Evolutionary conservation across 2,113 vertebrate genomes (phyloP).

Genomic region (Pteronura brasiliensis): DNA sequence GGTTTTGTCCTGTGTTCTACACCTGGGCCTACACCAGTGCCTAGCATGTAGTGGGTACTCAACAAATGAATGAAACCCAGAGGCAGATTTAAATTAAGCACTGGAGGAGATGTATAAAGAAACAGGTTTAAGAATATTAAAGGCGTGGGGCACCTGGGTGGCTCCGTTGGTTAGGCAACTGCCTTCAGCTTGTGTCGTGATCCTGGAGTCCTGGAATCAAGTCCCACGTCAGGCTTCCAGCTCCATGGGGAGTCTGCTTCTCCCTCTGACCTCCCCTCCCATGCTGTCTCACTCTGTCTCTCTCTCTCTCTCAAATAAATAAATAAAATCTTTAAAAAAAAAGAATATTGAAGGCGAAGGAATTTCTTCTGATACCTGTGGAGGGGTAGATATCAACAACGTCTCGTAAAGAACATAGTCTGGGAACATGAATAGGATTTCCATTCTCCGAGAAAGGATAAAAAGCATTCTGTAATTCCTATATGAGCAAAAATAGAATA

Average conservation of each 20-base stretch:
- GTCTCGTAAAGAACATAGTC: not conserved
- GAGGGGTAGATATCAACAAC: constrained; percentile 31
- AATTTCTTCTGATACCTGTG: constrained; percentile 18
- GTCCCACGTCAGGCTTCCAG: too few species aligned
- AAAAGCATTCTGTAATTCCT: not conserved
- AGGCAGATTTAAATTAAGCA: constrained; percentile 13
- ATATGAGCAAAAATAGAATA: not conserved
- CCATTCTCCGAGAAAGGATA: constrained; percentile 11
- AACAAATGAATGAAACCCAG: constrained; percentile 44
- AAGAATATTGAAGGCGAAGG: not conserved
- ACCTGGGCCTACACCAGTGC: not conserved
- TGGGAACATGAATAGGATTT: not conserved
- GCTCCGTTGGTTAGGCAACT: too few species aligned
- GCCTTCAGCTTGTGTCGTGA: too few species aligned
- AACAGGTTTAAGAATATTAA: constrained; percentile 17
- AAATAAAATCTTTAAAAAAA: too few species aligned
- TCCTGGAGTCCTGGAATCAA: too few species aligned
- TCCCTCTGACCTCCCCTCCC: too few species aligned
- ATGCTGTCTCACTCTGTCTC: too few species aligned
- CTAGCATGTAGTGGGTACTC: not conserved
- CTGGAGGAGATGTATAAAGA: not conserved
- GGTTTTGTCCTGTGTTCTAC: not conserved
- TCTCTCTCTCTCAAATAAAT: too few species aligned
- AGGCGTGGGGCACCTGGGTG: not conserved
- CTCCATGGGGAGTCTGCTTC: too few species aligned